phyloP scores from a whole-genome alignment of 2,113 vertebrate genomes.

The Candoia aspera region DNA sequence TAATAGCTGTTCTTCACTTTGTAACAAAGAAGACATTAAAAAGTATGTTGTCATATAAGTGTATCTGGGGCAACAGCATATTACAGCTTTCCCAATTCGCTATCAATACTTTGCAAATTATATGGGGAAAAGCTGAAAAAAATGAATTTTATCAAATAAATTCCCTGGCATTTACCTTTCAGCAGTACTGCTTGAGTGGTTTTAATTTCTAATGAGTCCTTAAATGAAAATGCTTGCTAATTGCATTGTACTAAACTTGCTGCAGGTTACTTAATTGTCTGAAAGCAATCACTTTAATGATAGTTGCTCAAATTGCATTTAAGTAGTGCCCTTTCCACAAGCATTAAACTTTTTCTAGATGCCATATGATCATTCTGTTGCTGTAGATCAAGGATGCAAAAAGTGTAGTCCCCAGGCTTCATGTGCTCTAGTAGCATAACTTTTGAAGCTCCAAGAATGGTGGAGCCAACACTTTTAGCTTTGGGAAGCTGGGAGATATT shows the following conservation, averaged over 20 bases:
- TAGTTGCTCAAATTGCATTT: not conserved
- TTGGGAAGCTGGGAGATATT: not conserved
- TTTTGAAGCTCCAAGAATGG: not conserved
- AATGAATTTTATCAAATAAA: not conserved
- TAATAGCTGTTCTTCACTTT: not conserved
- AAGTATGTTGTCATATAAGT: not conserved
- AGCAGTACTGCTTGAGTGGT: not conserved
- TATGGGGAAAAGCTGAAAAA: not conserved
- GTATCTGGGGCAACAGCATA: not conserved
- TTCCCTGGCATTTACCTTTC: constrained; percentile 16
- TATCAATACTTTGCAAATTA: not conserved
- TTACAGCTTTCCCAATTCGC: not conserved
- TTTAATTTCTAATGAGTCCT: constrained; percentile 22
- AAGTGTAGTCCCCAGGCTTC: not conserved
- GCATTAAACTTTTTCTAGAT: not conserved
- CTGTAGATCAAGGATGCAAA: not conserved
- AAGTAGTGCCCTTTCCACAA: not conserved
- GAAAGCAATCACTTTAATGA: constrained; percentile 22
- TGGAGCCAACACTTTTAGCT: not conserved
- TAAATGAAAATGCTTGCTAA: constrained; percentile 19
- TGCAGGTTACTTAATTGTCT: constrained; percentile 24
- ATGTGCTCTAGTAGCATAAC: not conserved
- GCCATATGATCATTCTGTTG: not conserved
- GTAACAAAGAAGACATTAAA: not conserved
- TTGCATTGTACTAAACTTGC: constrained; percentile 15